Conservation (phyloP, 2,888 invertebrate genomes). For the Mechanitis mazaeus region DNA sequence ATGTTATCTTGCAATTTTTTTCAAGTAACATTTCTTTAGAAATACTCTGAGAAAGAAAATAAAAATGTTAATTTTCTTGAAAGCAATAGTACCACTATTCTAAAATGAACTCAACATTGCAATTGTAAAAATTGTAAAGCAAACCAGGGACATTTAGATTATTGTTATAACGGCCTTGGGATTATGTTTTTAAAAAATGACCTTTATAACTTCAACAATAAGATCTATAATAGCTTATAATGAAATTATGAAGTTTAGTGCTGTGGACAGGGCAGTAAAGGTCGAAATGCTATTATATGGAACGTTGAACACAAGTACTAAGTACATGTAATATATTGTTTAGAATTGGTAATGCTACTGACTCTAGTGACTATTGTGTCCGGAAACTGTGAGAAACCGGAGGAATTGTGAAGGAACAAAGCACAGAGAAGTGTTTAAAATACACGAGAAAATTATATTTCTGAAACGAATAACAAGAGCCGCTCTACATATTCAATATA, state of each 20-base stretch:
- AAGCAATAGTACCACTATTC: constrained; percentile 5
- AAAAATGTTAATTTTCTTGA: constrained; percentile 5
- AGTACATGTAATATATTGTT: constrained; percentile 20
- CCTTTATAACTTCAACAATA: not conserved
- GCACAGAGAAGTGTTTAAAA: not conserved
- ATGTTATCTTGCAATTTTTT: not conserved
- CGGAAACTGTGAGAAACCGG: not conserved
- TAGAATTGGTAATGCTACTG: constrained; percentile 5
- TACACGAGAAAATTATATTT: not conserved
- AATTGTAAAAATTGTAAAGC: constrained; percentile 3
- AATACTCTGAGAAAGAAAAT: constrained; percentile 1
- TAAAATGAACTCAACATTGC: constrained; percentile 4
- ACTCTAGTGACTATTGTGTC: constrained; percentile 9
- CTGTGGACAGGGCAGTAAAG: constrained; percentile 18
- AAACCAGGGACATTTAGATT: constrained; percentile 1
- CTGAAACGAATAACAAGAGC: not conserved
- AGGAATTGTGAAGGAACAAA: not conserved
- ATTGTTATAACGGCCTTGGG: not conserved
- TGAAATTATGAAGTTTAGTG: constrained; percentile 28
- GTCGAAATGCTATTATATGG: constrained; percentile 30
- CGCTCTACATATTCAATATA: too few relatives aligned
- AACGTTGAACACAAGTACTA: constrained; percentile 25
- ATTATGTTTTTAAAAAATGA: not conserved
- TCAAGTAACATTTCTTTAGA: not conserved
- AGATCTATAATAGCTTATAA: not conserved